These are phyloP conservation scores for Diloba caeruleocephala DNA, from an alignment of 2,888 invertebrate species.

Conservation along the genomic window DNA sequence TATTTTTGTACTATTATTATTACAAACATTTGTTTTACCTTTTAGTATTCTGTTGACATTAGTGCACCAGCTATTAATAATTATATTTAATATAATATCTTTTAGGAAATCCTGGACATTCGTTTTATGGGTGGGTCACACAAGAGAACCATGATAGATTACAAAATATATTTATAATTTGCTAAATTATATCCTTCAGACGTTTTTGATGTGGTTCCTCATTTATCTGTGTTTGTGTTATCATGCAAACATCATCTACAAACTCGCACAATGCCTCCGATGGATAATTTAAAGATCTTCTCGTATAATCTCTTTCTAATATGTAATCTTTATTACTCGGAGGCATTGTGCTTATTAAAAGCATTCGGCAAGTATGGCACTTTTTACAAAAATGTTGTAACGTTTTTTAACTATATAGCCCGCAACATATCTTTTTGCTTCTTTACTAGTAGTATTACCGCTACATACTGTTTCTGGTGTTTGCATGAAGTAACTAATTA, in stretches of 20 bases:
- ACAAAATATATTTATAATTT: slow-evolving; percentile 2
- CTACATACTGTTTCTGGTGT: background rate
- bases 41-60: slow-evolving; percentile 11
- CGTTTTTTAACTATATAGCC: too few relatives aligned
- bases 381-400: too few relatives aligned
- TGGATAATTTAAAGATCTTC: slow-evolving; percentile 15
- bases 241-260: slow-evolving; percentile 18
- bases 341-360: slow-evolving; percentile 16
- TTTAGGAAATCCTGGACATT: background rate
- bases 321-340: slow-evolving; percentile 17
- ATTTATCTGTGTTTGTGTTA: slow-evolving; percentile 15
- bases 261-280: slow-evolving; percentile 17
- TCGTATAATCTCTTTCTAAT: slow-evolving; percentile 11
- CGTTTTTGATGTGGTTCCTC: slow-evolving; percentile 8
- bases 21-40: background rate
- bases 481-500: slow-evolving; percentile 5
- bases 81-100: slow-evolving; percentile 1
- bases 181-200: slow-evolving; percentile 3
- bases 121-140: background rate
- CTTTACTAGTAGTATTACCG: background rate
- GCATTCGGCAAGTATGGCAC: slow-evolving; percentile 3
- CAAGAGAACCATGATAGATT: slow-evolving; percentile 3
- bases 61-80: slow-evolving; percentile 13
- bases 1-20: slow-evolving; percentile 1
- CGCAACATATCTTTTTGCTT: background rate